These are phyloP conservation scores for Eclectus roratus DNA, from an alignment of 2,113 vertebrate species.

Conservation along the genomic window DNA sequence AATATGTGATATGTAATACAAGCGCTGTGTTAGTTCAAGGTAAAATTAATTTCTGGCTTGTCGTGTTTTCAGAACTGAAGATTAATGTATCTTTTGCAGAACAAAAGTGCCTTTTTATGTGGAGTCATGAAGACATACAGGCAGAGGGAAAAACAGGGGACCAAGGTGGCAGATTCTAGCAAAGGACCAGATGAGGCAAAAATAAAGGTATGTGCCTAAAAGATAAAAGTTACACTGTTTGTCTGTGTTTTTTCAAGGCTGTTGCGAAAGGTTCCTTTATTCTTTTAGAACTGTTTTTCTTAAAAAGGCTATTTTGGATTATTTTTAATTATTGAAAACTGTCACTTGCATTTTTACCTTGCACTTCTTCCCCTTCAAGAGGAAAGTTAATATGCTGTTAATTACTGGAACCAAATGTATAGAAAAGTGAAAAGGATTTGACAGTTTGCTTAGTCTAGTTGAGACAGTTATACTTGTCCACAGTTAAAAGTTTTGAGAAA, in stretches of 20 bases:
- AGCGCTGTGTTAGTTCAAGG: not conserved
- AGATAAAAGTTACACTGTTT: not conserved
- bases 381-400: not conserved
- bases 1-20: not conserved
- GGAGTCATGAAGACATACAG: slow-evolving; percentile 99
- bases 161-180: slow-evolving; percentile 91
- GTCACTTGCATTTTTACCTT: not conserved
- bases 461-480: not conserved
- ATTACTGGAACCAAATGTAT: not conserved
- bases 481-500: not conserved
- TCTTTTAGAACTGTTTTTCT: not conserved
- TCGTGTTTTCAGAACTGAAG: not conserved
- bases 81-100: slow-evolving; percentile 74
- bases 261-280: not conserved
- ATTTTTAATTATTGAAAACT: not conserved
- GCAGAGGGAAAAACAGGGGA: slow-evolving; percentile 98
- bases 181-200: slow-evolving; percentile 98
- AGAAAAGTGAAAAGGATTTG: not conserved
- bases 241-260: not conserved
- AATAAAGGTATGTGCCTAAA: slow-evolving; percentile 86
- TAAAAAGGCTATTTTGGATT: not conserved
- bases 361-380: not conserved
- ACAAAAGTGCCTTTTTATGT: slow-evolving; percentile 99
- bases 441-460: not conserved
- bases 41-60: not conserved